A percentile compares a stretch with the other conserved stretches of the same genome.
phyloP scores from a whole-genome alignment of 2,888 invertebrate genomes.

The Notodonta ziczac region DNA sequence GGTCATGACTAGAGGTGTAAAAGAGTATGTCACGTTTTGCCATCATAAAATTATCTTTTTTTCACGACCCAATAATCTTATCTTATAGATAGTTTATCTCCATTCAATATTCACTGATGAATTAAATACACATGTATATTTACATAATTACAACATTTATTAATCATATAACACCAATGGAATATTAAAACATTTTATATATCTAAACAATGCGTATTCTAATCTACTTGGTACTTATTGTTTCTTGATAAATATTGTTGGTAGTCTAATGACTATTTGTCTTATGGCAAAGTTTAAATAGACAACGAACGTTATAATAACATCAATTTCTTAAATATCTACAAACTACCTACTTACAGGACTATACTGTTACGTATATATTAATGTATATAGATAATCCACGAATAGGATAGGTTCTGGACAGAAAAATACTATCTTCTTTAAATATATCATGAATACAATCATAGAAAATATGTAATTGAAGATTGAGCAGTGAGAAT shows the following conservation, averaged over 20 bases:
- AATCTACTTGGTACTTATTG: slow-evolving; percentile 8
- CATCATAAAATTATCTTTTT: background rate
- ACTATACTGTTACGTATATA: slow-evolving; percentile 28
- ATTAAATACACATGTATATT: background rate
- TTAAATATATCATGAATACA: background rate
- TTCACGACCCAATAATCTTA: background rate
- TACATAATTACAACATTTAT: slow-evolving; percentile 61
- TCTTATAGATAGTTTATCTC: background rate
- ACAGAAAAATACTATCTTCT: slow-evolving; percentile 33
- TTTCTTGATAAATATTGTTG: background rate
- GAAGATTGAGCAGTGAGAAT: slow-evolving; percentile 7
- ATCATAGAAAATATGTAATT: slow-evolving; percentile 21
- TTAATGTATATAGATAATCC: slow-evolving; percentile 33
- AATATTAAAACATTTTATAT: slow-evolving; percentile 38
- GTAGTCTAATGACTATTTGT: slow-evolving; percentile 28
- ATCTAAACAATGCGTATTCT: slow-evolving; percentile 6
- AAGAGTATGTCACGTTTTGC: background rate
- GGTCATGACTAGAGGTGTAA: background rate
- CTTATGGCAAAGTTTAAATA: slow-evolving; percentile 37
- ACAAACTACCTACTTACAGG: background rate
- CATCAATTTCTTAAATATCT: slow-evolving; percentile 13
- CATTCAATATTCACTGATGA: background rate
- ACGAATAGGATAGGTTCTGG: slow-evolving; percentile 24
- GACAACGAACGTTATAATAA: slow-evolving; percentile 15
- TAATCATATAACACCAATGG: slow-evolving; percentile 60